phyloP scores from a whole-genome alignment of 1,140 invertebrate genomes.

The Trachelipus rathkii region DNA sequence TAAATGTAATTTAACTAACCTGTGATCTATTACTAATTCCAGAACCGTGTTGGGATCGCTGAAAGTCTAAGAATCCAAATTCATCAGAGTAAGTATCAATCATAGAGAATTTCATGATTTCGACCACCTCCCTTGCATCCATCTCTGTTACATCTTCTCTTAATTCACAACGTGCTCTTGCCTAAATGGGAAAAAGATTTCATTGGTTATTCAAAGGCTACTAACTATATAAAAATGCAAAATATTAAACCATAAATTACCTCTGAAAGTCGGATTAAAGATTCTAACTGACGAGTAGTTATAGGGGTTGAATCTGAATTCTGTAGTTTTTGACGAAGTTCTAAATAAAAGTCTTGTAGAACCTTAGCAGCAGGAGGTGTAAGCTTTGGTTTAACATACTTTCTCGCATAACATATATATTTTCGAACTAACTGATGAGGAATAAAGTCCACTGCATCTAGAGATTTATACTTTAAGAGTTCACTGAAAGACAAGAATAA shows the following conservation, averaged over 20 bases:
- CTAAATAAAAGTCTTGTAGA: conserved; percentile 76
- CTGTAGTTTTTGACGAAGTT: conserved; percentile 66
- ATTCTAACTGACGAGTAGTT: conserved; percentile 79
- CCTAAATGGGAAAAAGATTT: conserved; percentile 53
- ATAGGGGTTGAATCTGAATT: conserved; percentile 63
- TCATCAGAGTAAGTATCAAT: conserved; percentile 69
- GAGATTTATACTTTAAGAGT: conserved; percentile 59
- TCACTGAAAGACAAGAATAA: conserved; percentile 53
- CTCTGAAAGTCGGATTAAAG: conserved; percentile 72
- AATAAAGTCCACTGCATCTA: conserved; percentile 65
- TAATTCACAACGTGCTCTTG: conserved; percentile 78
- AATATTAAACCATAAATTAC: conserved; percentile 20
- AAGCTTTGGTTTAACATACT: conserved; percentile 79
- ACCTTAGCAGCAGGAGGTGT: conserved; percentile 63
- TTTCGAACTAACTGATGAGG: conserved; percentile 73
- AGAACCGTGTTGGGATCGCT: conserved; percentile 65
- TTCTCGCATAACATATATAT: conserved; percentile 85
- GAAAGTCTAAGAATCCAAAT: conserved; percentile 64
- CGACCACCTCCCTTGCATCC: conserved; percentile 81
- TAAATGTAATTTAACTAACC: conserved; percentile 19
- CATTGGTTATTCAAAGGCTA: conserved; percentile 17
- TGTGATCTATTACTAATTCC: conserved; percentile 50
- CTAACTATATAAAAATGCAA: conserved; percentile 17
- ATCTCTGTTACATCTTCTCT: conserved; percentile 68
- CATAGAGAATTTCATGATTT: conserved; percentile 76